Evolutionary conservation across 2,113 vertebrate species (phyloP).

Genomic region (Apteryx mantelli): DNA sequence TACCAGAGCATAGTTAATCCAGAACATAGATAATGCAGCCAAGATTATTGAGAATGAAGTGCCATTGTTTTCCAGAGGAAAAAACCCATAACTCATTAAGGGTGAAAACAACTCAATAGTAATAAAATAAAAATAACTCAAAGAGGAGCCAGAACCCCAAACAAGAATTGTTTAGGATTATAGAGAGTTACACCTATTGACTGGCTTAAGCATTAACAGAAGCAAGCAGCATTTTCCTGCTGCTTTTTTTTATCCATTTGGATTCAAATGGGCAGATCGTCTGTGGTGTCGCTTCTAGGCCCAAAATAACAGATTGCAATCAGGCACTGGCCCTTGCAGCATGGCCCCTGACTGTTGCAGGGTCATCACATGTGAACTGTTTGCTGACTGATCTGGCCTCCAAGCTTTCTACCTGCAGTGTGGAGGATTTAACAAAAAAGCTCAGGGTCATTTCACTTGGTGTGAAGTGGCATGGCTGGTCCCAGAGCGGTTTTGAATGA

Average conservation of each 20-base stretch:
- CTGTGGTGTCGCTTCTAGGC: background rate
- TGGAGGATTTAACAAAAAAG: background rate
- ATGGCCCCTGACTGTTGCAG: background rate
- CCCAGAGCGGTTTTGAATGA: fast-evolving
- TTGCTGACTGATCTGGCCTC: background rate
- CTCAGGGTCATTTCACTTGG: background rate
- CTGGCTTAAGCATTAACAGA: background rate
- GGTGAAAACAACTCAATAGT: background rate
- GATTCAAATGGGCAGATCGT: background rate
- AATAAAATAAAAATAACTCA: background rate
- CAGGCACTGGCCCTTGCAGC: background rate
- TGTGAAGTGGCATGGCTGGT: background rate
- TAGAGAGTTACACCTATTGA: background rate
- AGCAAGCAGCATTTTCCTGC: background rate
- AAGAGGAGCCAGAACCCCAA: background rate
- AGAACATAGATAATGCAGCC: background rate
- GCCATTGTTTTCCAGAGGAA: background rate
- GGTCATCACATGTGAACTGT: background rate
- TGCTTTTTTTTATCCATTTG: background rate
- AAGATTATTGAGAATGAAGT: background rate
- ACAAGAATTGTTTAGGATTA: background rate
- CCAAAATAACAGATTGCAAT: background rate
- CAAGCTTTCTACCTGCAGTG: background rate
- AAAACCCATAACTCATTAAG: background rate
- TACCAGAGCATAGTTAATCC: background rate